Evolutionary conservation across 1,140 invertebrate genomes (phyloP).

Genomic region (Yoshiicerus persimilis): DNA sequence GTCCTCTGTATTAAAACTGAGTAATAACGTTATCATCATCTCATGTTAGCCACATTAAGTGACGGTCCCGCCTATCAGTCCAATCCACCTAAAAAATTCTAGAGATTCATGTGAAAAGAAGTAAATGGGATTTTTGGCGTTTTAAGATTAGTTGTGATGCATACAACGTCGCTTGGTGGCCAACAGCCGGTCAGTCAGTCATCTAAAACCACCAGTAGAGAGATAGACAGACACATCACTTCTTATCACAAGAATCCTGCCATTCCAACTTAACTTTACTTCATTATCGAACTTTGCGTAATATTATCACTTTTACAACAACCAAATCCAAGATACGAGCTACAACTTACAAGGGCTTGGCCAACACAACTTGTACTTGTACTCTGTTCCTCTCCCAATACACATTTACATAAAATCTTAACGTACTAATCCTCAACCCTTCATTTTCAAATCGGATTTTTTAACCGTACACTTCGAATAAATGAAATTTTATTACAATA

Average conservation of each 20-base stretch:
- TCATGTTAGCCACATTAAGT: not conserved
- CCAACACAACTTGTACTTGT: not conserved
- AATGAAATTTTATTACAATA: not conserved
- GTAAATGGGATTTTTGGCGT: constrained; percentile 5
- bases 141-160: constrained; percentile 7
- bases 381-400: not conserved
- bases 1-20: not conserved
- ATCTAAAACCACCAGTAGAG: not conserved
- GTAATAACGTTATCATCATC: not conserved
- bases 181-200: constrained; percentile 17
- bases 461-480: too few relatives aligned
- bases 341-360: not conserved
- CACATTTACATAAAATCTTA: not conserved
- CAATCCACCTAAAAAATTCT: not conserved
- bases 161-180: constrained; percentile 8
- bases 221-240: not conserved
- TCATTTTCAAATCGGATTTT: not conserved
- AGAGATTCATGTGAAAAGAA: not conserved
- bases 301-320: not conserved
- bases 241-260: not conserved
- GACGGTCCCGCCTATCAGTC: not conserved
- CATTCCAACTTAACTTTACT: not conserved
- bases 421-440: not conserved
- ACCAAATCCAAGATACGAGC: not conserved
- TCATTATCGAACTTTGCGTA: not conserved